Evolutionary conservation across 2,888 invertebrate genomes (phyloP).

Genomic region (Patella depressa): DNA sequence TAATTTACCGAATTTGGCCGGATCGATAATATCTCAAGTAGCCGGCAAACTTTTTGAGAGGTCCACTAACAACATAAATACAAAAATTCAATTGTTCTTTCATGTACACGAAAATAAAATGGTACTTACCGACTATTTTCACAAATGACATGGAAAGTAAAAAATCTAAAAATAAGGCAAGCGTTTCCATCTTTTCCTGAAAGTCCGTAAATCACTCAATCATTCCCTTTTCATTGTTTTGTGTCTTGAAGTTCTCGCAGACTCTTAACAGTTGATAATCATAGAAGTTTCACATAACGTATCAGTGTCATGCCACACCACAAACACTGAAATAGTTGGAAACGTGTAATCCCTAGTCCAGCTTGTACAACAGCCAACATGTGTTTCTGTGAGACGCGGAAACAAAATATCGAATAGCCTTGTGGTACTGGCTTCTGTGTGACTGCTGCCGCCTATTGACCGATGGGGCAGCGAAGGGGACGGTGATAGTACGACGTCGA

Average conservation of each 20-base stretch:
- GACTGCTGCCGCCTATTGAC: constrained; percentile 12
- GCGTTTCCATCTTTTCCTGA: not conserved
- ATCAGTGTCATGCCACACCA: too few relatives aligned
- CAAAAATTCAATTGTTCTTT: too few relatives aligned
- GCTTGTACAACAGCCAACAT: not conserved
- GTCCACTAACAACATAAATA: too few relatives aligned
- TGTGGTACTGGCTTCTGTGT: constrained; percentile 2
- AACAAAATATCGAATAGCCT: constrained; percentile 9
- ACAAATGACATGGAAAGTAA: not conserved
- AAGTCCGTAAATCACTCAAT: too few relatives aligned
- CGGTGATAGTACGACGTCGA: constrained; percentile 1
- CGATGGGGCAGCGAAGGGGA: not conserved
- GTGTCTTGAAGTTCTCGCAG: too few relatives aligned
- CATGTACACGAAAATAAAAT: not conserved
- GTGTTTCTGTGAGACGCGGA: not conserved
- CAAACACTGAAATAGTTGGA: too few relatives aligned
- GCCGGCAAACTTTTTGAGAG: too few relatives aligned
- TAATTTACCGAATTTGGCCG: too few relatives aligned
- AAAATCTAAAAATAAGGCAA: constrained; percentile 5
- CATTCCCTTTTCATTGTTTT: too few relatives aligned
- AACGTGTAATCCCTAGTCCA: not conserved
- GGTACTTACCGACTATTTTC: not conserved
- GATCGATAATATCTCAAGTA: too few relatives aligned
- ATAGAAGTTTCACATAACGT: too few relatives aligned
- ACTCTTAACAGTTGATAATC: too few relatives aligned